Evolutionary conservation across 2,888 invertebrate genomes (phyloP), one percentile per base, ranked within the genome.

Genomic region (Callinectes sapidus): DNA sequence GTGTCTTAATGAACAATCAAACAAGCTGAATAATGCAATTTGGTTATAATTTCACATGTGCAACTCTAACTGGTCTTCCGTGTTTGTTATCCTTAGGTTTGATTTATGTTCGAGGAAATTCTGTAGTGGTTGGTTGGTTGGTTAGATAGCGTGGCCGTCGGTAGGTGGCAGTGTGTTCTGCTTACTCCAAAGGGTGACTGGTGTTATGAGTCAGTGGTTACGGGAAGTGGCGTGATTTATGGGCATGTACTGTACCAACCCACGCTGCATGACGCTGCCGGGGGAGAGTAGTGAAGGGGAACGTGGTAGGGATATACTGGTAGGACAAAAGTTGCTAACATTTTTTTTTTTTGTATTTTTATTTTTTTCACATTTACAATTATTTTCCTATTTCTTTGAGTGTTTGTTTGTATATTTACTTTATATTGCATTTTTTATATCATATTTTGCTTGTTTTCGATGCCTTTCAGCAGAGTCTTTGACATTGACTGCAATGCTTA

Each of bases 171-270:
- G 61, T 61, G 61, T 61, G 61, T 23, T 61, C 23, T 61, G 6
- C 61, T 61, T 61, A 61, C 23, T 61, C 61, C 23, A 61, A 61
- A 23, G 61, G 61, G 61, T 61, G 61, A 61, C 18, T 48, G 61
- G 61, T 61, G 61, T 61, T 61, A 61, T 61, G 61, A 61, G 61
- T 61, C 61, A 61, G 61, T 61, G 61, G 61, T 61, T 61, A 61
- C 61, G 61, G 61, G 61, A 61, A 61, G 61, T 61, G 61, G 23
- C 5, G 61, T 61, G 61, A 61, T 61, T 61, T 61, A 61, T 61
- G 23, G 18, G 23, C 61, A 61, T 61, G 61, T 23, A 16, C 61
- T 61, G 61, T 23, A 16, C 61, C 23, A 61, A 18, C 18, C 61
- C 61, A 23, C 61, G 23, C 61, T 61, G 61, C 61, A 61, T 61